Percentiles rank a stretch among this genome's conserved stretches.
Conservation (phyloP, 2,888 invertebrate species). For the Blomia tropicalis region DNA sequence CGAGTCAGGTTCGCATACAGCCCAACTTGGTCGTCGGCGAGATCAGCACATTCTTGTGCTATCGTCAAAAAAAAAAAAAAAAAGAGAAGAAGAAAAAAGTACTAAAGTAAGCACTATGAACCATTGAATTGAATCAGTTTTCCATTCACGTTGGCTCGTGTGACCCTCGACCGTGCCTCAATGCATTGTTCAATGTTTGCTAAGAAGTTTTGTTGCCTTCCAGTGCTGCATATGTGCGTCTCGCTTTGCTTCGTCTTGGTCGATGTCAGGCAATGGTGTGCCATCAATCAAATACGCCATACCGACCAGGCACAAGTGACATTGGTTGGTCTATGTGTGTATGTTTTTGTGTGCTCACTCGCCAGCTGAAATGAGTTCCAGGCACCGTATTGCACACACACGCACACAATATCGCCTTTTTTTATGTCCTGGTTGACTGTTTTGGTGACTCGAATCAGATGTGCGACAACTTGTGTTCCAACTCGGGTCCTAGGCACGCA, state of each 20-base stretch:
- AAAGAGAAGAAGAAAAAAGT: too few species aligned
- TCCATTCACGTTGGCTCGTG: conserved; percentile 12
- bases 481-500: too few species aligned
- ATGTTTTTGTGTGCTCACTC: not conserved
- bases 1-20: not conserved
- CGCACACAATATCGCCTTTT: not conserved
- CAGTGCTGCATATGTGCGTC: conserved; percentile 1
- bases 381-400: not conserved
- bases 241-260: not conserved
- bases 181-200: conserved; percentile 7
- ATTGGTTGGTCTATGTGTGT: not conserved
- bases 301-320: conserved; percentile 1
- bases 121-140: not conserved
- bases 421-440: too few species aligned
- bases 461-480: too few species aligned
- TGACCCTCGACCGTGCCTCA: conserved; percentile 1
- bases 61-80: too few species aligned
- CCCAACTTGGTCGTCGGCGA: too few species aligned
- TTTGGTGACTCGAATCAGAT: too few species aligned
- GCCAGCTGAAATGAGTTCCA: not conserved
- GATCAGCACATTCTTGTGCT: not conserved
- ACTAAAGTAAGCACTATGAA: not conserved
- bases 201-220: not conserved
- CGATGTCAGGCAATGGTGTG: not conserved
- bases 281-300: conserved; percentile 4